Evolutionary conservation across 64 coral and sea anemone genomes (phyloP).

Genomic region (Pocillopora verrucosa): DNA sequence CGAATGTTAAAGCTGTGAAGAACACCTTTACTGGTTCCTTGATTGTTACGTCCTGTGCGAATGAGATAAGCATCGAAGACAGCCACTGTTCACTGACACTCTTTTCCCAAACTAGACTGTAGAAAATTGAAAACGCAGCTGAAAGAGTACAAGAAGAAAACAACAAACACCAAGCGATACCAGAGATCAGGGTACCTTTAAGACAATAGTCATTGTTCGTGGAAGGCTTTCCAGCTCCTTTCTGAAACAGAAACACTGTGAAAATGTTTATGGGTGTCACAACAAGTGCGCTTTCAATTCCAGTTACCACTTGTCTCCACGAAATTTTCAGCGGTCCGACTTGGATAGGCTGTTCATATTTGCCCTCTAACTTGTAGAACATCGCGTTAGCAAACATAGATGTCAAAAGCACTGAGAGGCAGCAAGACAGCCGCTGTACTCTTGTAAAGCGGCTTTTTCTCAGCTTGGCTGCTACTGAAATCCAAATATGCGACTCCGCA

Average conservation of each 20-base stretch:
- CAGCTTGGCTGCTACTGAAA: constrained; percentile 18
- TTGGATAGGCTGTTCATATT: neutral
- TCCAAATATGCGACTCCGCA: constrained; percentile 48
- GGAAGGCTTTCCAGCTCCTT: neutral
- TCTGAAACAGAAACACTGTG: constrained; percentile 19
- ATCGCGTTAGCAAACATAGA: constrained; percentile 61
- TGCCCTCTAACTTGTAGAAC: neutral
- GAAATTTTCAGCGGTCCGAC: constrained; percentile 23
- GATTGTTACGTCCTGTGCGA: neutral
- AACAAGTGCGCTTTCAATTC: constrained; percentile 8
- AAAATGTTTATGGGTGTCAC: constrained; percentile 34
- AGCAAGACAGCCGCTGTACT: constrained; percentile 43
- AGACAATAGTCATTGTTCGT: no score
- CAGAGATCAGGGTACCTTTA: no score
- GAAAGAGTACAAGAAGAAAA: neutral
- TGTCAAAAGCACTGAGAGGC: constrained; percentile 8
- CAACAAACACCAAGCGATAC: neutral
- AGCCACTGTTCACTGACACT: neutral
- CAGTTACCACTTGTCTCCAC: neutral
- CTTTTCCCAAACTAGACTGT: neutral
- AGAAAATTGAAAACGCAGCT: neutral
- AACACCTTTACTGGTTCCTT: neutral
- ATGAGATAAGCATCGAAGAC: constrained; percentile 5
- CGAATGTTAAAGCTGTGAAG: neutral
- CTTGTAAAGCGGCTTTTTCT: neutral